A percentile compares a stretch with the other conserved stretches of the same genome.
Evolutionary conservation across 2,113 vertebrate genomes (phyloP).

Genomic region (Phaethornis superciliosus): DNA sequence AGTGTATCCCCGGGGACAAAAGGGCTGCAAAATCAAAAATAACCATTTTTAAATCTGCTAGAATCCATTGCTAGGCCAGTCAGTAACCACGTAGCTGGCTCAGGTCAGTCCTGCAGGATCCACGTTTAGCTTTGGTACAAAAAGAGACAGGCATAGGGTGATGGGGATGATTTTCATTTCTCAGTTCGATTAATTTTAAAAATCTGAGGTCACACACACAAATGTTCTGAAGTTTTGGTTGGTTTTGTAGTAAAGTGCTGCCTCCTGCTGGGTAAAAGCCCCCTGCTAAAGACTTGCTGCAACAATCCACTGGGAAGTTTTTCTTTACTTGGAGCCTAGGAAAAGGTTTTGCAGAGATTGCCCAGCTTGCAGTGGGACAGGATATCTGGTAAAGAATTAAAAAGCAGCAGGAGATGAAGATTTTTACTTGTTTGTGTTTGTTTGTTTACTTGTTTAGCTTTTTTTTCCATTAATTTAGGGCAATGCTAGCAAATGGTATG

Average conservation of each 20-base stretch:
- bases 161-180: not conserved
- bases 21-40: not conserved
- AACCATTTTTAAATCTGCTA: too few species aligned
- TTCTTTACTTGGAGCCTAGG: not conserved
- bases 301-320: too few species aligned
- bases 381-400: too few species aligned
- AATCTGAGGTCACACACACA: not conserved
- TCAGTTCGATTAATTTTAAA: not conserved
- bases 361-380: not conserved
- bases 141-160: not conserved
- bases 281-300: not conserved
- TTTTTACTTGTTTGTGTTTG: not conserved
- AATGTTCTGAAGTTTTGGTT: accelerated
- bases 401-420: too few species aligned
- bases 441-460: too few species aligned
- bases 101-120: not conserved
- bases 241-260: conserved; percentile 69
- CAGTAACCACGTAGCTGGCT: not conserved
- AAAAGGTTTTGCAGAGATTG: not conserved
- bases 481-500: not conserved
- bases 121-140: not conserved
- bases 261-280: conserved; percentile 72
- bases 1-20: not conserved
- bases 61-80: too few species aligned
- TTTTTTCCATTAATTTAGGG: not conserved